A percentile compares a stretch with the other conserved stretches of the same genome.
These are phyloP conservation scores for Melangyna quadrimaculata DNA, from an alignment of 2,888 invertebrate genomes.

Conservation along the genomic window DNA sequence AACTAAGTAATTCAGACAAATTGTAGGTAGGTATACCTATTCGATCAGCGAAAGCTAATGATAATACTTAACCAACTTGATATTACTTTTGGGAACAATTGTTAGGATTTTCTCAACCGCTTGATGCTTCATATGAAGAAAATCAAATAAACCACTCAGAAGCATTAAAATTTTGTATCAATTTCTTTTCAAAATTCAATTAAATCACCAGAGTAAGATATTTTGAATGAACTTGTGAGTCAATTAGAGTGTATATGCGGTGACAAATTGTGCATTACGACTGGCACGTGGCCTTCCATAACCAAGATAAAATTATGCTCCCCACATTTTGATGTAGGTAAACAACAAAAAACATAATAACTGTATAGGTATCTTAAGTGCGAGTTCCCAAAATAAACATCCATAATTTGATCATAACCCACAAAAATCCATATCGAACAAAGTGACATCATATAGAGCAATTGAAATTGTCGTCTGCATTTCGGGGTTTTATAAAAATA, in stretches of 20 bases:
- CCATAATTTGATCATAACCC: slow-evolving; percentile 63
- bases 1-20: too few species aligned
- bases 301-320: neutral
- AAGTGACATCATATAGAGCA: slow-evolving; percentile 15
- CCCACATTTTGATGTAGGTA: slow-evolving; percentile 47
- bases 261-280: slow-evolving; percentile 27
- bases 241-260: neutral
- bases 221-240: slow-evolving; percentile 7
- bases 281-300: slow-evolving; percentile 20
- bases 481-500: slow-evolving; percentile 47
- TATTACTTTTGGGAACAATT: too few species aligned
- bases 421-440: slow-evolving; percentile 5
- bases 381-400: slow-evolving; percentile 59
- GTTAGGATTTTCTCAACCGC: too few species aligned
- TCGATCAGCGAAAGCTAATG: too few species aligned
- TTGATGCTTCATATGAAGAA: neutral
- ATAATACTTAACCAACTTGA: too few species aligned
- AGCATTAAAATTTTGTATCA: neutral
- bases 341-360: slow-evolving; percentile 63
- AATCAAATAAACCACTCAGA: neutral
- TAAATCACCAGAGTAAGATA: neutral
- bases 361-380: slow-evolving; percentile 44
- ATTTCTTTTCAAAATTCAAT: neutral
- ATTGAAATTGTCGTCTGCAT: neutral
- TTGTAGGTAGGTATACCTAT: too few species aligned